Percentiles rank a stretch among this genome's conserved stretches.
phyloP scores from a whole-genome alignment of 1,140 invertebrate species.

The Mya arenaria region DNA sequence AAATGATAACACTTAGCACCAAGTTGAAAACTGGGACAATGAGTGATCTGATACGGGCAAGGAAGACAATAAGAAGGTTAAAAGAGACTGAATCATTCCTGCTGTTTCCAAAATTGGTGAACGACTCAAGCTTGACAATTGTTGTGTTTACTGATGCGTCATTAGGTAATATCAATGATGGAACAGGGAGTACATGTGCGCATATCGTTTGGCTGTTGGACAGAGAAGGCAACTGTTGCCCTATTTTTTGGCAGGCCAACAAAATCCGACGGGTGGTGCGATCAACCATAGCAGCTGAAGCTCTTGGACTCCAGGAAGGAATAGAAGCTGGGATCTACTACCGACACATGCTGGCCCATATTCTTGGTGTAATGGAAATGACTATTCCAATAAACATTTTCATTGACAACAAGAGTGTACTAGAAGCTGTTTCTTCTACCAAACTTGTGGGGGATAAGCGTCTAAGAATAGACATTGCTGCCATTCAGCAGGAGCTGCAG shows the following conservation, averaged over 20 bases:
- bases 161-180: slow-evolving; percentile 37
- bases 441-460: slow-evolving; percentile 47
- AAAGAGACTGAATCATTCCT: slow-evolving; percentile 17
- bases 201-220: slow-evolving; percentile 38
- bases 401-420: slow-evolving; percentile 54
- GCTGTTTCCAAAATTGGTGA: not conserved
- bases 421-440: slow-evolving; percentile 34
- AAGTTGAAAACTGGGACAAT: slow-evolving; percentile 17
- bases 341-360: not conserved
- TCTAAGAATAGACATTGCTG: slow-evolving; percentile 45
- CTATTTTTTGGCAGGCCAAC: slow-evolving; percentile 12
- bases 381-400: slow-evolving; percentile 22
- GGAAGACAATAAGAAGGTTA: slow-evolving; percentile 45
- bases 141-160: slow-evolving; percentile 42
- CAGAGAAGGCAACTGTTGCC: slow-evolving; percentile 18
- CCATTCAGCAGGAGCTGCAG: slow-evolving; percentile 8
- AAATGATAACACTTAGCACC: slow-evolving; percentile 53
- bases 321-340: slow-evolving; percentile 13
- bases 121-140: not conserved
- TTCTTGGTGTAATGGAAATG: slow-evolving; percentile 1
- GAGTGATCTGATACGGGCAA: slow-evolving; percentile 35
- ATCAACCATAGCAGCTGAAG: slow-evolving; percentile 31
- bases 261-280: slow-evolving; percentile 7
- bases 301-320: slow-evolving; percentile 4
- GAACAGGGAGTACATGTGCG: slow-evolving; percentile 14